phyloP scores from a whole-genome alignment of 2,888 invertebrate genomes.

The Drosophila paramelanica region DNA sequence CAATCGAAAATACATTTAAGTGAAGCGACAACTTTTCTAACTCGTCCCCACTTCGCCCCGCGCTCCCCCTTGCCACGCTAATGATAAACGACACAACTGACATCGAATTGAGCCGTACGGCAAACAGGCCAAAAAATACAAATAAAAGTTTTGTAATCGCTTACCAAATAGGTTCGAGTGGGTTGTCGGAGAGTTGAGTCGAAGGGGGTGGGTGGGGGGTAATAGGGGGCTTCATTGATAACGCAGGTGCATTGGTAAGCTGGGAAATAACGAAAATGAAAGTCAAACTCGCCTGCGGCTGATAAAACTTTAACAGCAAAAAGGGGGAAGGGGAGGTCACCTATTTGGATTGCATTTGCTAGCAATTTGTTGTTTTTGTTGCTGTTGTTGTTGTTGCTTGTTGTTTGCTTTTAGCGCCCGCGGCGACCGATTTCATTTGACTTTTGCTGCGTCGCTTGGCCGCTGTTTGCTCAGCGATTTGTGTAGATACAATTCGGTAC shows the following conservation, averaged over 20 bases:
- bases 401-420: slow-evolving; percentile 52
- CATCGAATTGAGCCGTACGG: slow-evolving; percentile 51
- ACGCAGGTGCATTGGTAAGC: slow-evolving; percentile 45
- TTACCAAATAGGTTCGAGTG: slow-evolving; percentile 56
- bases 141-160: slow-evolving; percentile 55
- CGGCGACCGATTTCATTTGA: slow-evolving; percentile 58
- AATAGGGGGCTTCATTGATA: slow-evolving; percentile 32
- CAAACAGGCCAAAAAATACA: slow-evolving; percentile 28
- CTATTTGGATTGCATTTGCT: slow-evolving; percentile 50
- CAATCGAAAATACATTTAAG: slow-evolving; percentile 24
- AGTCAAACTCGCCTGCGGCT: slow-evolving; percentile 48
- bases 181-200: slow-evolving; percentile 12
- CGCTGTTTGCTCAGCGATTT: slow-evolving; percentile 57
- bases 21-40: slow-evolving; percentile 6
- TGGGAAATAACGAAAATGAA: slow-evolving; percentile 50
- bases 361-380: slow-evolving; percentile 31
- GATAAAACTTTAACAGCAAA: slow-evolving; percentile 48
- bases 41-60: not conserved
- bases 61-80: not conserved
- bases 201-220: not conserved
- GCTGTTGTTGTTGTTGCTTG: slow-evolving; percentile 10
- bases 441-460: slow-evolving; percentile 25
- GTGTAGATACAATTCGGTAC: slow-evolving; percentile 49
- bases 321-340: slow-evolving; percentile 11
- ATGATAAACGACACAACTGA: slow-evolving; percentile 59